Evolutionary conservation across 1,140 invertebrate genomes (phyloP), one percentile per base, ranked within the genome.

Genomic region (Chelonus insularis): DNA sequence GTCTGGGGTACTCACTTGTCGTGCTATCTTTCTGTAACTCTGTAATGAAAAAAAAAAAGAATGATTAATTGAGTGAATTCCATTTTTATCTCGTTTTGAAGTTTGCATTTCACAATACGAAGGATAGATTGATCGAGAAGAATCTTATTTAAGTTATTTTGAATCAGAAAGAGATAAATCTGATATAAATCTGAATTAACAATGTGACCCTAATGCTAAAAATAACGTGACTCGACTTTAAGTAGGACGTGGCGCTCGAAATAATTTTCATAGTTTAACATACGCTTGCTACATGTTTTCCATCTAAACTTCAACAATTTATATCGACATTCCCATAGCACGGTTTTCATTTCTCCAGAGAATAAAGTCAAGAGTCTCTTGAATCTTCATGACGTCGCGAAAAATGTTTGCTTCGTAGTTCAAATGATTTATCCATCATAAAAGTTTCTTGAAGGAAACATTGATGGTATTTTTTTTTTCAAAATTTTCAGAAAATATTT

Each of bases 11-110:
- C 71, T 82, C 8, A 82, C 79, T 76, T 82, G 80, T 32, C 80
- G 73, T 25, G 79, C 74, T 36, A 81, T 81, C 70, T 82, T 81
- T 57, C 80, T 72, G 62, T 81, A 82, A 72, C 77, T 81, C 80
- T 81, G 74, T 9, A 77, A 78, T 21, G 54, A 59, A 37, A 67
- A 63, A 50, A n/a, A n/a, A n/a, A n/a, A n/a, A n/a, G n/a, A n/a
- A n/a, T n/a, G n/a, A n/a, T n/a, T n/a, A n/a, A n/a, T n/a, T n/a
- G n/a, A n/a, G n/a, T n/a, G n/a, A n/a, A n/a, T n/a, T n/a, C n/a
- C n/a, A n/a, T n/a, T n/a, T n/a, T n/a, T n/a, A n/a, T n/a, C n/a
- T n/a, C n/a, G n/a, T n/a, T n/a, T n/a, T n/a, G n/a, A n/a, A n/a
- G n/a, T n/a, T n/a, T n/a, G n/a, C n/a, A n/a, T n/a, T n/a, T n/a